Percentiles rank a stretch among this genome's conserved stretches.
Evolutionary conservation across 2,797 vertebrate species (phyloP).

Genomic region (Crocidura indochinensis): DNA sequence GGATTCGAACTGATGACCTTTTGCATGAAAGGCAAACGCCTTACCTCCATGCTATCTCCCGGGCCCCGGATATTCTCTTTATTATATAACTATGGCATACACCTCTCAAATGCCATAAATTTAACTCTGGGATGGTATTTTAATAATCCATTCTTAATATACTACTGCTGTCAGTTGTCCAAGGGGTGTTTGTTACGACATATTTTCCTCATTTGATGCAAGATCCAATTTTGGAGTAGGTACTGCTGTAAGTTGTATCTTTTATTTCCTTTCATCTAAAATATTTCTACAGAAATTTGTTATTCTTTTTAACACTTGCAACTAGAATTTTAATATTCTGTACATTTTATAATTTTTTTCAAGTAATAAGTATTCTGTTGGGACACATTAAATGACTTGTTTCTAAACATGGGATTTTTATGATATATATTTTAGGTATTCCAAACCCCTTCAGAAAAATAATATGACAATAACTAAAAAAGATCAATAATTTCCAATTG

Average conservation of each 20-base stretch:
- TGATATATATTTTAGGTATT: slow-evolving; percentile 15
- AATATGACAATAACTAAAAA: slow-evolving; percentile 32
- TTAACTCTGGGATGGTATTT: not conserved
- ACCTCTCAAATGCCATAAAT: not conserved
- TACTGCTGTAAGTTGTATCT: slow-evolving; percentile 9
- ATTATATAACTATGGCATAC: not conserved
- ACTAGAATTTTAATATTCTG: no score
- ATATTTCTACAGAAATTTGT: slow-evolving; percentile 15
- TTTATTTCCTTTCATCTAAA: not conserved
- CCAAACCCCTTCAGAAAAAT: slow-evolving; percentile 57
- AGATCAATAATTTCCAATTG: slow-evolving; percentile 2
- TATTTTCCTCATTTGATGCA: not conserved
- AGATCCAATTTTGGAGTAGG: not conserved
- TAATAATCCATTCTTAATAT: not conserved
- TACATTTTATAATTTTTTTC: not conserved
- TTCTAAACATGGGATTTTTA: not conserved
- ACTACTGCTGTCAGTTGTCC: not conserved
- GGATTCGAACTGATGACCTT: no score
- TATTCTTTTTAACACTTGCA: not conserved
- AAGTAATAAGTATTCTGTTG: slow-evolving; percentile 21
- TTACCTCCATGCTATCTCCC: no score
- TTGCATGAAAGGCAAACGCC: no score
- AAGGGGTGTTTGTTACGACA: not conserved
- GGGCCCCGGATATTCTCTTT: not conserved
- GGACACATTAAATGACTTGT: not conserved